Base-by-base conservation (phyloP, 2,888 invertebrate genomes). In the Bhutanitis thaidina region DNA sequence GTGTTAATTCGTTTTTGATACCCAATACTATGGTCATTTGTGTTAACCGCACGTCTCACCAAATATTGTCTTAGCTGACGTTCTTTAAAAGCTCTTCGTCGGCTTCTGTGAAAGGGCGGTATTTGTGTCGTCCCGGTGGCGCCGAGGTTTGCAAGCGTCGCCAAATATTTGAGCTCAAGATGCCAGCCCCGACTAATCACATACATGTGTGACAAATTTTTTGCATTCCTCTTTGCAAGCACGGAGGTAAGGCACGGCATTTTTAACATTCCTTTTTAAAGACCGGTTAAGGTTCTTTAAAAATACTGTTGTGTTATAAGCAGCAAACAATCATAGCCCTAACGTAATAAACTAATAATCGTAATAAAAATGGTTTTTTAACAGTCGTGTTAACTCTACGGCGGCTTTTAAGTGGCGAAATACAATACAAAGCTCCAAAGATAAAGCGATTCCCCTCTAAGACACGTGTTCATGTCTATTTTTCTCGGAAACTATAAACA, bases 21-120 rank as follows among this genome's bases (percentile, higher is more conserved):
- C 74, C 71, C 79, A 85, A 88, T 88, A 79, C 80, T 64, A 81
- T 80, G 87, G 78, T 84, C 82, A 85, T 82, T 89, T 88, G 84
- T 88, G 82, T 83, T 86, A 77, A 86, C 74, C 73, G 69, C 70
- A 69, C 84, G 76, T 80, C 74, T 77, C 78, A 52, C 63, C 61
- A 72, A 82, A 86, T 88, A 84, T 88, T 88, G 67, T 85, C 69
- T 65, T 84, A 87, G 86, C 80, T 85, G 85, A 69, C 68, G 69
- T 69, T 69, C 62, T 45, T 59, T 67, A 68, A 68, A 76, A 71
- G 67, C 56, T 52, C 56, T 59, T 61, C 62, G 71, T 64, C 79
- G 77, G 79, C 68, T 55, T 58, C 57, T 49, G 47, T 61, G 72
- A 81, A 80, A 67, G 56, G 51, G 66, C 69, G 74, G 64, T 62